A percentile compares a stretch with the other conserved stretches of the same genome.
These are phyloP conservation scores for Caenorhabditis virilis DNA, from an alignment of 2,888 invertebrate species.

Conservation along the genomic window DNA sequence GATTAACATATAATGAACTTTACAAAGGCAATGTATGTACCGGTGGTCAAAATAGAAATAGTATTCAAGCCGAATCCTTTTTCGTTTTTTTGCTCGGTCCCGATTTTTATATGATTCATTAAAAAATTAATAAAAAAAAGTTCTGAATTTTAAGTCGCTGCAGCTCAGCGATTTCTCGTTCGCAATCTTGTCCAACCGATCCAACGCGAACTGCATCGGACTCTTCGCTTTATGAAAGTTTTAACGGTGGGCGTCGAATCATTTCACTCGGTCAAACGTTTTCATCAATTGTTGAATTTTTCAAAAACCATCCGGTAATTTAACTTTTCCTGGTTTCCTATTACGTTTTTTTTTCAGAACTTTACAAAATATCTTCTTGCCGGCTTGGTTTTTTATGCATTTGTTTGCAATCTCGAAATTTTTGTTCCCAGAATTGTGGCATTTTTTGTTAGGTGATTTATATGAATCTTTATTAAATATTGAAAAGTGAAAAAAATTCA, in stretches of 20 bases:
- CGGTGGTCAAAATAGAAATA: no score
- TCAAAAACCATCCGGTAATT: constrained; percentile 26
- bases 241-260: neutral
- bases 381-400: constrained; percentile 15
- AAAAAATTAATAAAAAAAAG: no score
- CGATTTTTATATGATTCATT: no score
- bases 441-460: constrained; percentile 8
- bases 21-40: no score
- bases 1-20: no score
- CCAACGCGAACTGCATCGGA: neutral
- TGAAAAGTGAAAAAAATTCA: neutral
- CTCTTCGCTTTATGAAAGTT: neutral
- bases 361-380: constrained; percentile 17
- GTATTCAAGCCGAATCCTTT: no score
- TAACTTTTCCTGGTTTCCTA: neutral
- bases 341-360: constrained; percentile 10
- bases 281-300: constrained; percentile 19
- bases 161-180: neutral
- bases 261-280: constrained; percentile 1
- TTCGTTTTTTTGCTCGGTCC: no score
- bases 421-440: constrained; percentile 25
- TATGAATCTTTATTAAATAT: neutral
- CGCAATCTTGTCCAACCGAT: no score
- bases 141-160: no score
- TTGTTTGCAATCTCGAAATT: constrained; percentile 30